Evolutionary conservation across 1,140 invertebrate genomes (phyloP), one percentile per base, ranked within the genome.

Genomic region (Achatina immaculata): DNA sequence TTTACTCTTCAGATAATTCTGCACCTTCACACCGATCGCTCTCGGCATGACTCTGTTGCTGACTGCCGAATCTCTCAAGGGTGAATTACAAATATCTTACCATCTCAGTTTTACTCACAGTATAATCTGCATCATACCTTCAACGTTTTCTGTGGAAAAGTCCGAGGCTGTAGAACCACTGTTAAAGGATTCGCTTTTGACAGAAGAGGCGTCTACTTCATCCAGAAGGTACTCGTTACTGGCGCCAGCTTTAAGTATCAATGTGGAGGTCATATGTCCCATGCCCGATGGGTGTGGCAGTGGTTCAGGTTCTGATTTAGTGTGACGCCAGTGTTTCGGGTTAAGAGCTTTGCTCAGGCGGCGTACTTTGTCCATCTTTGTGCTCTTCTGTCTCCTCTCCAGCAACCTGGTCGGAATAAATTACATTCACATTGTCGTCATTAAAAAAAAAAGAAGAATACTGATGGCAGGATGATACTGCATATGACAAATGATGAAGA

Each of bases 261-360:
- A 6, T 11, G 75, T 31, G n/a, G 45, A 34, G 3, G 68, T 43
- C 62, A 72, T 43, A 3, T 62, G 38, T 40, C 78, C 78, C 78
- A 80, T 71, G 31, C 66, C 78, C 9, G 66, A 71, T 7, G 78
- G 78, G 28, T 80, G 78, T 14, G 78, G 78, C 34, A 80, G 36
- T 3, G 78, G 78, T 28, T 71, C 43, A 1, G 78, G 78, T 21
- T 71, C 68, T 34, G 65, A 4, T 66, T 55, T 69, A 11, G 66
- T n/a, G 6, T 71, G 78, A 0, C 80, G 80, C 83, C 82, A 83
- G 38, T 81, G 76, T 38, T 83, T 83, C 4, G 82, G 82, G 28
- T 83, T 81, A 2, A 83, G 34, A 0, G 69, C 79, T 58, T 55
- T 42, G 69, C 79, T 81, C 1, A 83, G 45, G 31, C 82, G 71